Evolutionary conservation across 2,888 invertebrate species (phyloP).

Genomic region (Anthoptus insignis): DNA sequence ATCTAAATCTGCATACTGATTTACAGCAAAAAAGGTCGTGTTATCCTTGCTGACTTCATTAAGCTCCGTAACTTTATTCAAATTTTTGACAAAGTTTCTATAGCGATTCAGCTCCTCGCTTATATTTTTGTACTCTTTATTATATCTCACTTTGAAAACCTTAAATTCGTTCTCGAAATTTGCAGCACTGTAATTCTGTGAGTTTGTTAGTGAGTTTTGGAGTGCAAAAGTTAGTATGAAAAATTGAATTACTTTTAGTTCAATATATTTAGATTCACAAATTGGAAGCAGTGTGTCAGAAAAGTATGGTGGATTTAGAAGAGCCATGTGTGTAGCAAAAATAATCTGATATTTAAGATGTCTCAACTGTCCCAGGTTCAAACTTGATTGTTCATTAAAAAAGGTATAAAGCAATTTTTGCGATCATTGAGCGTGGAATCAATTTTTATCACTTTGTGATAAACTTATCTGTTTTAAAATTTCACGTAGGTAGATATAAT

Average conservation of each 20-base stretch:
- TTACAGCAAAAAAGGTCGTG: conserved; percentile 58
- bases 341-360: background rate
- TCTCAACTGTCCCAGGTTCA: background rate
- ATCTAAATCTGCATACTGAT: conserved; percentile 64
- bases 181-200: conserved; percentile 39
- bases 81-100: conserved; percentile 60
- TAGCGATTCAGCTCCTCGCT: conserved; percentile 54
- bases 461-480: background rate
- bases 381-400: background rate
- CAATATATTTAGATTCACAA: conserved; percentile 11
- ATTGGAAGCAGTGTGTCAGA: background rate
- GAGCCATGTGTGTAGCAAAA: background rate
- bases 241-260: background rate
- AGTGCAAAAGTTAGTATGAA: conserved; percentile 13
- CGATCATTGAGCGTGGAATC: background rate
- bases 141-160: conserved; percentile 59
- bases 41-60: conserved; percentile 55
- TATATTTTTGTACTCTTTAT: conserved; percentile 56
- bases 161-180: conserved; percentile 55
- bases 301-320: background rate
- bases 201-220: conserved; percentile 26
- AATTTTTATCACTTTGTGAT: background rate
- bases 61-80: conserved; percentile 55
- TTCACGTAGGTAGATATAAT: too few relatives aligned
- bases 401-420: background rate